Conservation (phyloP, 2,888 invertebrate species). For the Hybos culiciformis region DNA sequence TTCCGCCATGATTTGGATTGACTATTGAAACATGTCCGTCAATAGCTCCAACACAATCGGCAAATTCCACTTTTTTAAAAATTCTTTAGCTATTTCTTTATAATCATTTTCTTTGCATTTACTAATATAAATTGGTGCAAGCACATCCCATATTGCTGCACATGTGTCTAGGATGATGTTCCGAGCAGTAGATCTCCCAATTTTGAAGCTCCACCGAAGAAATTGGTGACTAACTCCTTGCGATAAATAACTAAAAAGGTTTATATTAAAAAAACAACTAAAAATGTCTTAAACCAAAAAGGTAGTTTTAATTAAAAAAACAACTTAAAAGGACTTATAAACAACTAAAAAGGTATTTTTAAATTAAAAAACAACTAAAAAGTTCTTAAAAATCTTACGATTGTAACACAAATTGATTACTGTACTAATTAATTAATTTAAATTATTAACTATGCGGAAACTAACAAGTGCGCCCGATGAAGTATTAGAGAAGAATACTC, state of each 20-base stretch:
- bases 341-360: no score
- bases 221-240: background rate
- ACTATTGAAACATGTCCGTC: constrained; percentile 18
- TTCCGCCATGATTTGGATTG: constrained; percentile 15
- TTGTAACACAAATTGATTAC: no score
- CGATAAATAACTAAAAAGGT: constrained; percentile 4
- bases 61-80: constrained; percentile 15
- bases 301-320: no score
- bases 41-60: constrained; percentile 17
- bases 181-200: constrained; percentile 4
- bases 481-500: no score
- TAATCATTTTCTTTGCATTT: background rate
- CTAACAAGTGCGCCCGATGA: no score
- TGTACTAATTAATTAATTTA: no score
- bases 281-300: no score
- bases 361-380: no score
- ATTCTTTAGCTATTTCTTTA: constrained; percentile 10
- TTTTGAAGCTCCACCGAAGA: constrained; percentile 2
- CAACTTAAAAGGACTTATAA: no score
- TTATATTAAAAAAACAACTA: no score
- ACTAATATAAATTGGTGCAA: background rate
- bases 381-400: no score
- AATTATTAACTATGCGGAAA: no score
- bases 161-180: constrained; percentile 6
- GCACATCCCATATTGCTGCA: background rate